A percentile compares a stretch with the other conserved stretches of the same genome.
Conservation (phyloP, 2,888 invertebrate genomes). For the Diarsia mendica region DNA sequence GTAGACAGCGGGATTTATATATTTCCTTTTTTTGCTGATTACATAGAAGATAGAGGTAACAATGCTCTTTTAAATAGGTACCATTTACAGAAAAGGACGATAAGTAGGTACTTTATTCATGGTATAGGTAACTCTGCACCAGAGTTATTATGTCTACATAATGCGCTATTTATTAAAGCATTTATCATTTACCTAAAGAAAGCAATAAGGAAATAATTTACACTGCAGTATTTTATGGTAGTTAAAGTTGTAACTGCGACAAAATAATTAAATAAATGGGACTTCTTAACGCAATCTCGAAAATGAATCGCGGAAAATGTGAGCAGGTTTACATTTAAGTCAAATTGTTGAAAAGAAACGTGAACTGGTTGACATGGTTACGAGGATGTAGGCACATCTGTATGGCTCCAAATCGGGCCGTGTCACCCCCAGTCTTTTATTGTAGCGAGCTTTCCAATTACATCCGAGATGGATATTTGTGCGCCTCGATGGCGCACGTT, state of each 20-base stretch:
- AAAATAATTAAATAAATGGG: conserved; percentile 43
- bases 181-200: conserved; percentile 29
- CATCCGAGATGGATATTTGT: conserved; percentile 80
- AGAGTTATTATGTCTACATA: not conserved
- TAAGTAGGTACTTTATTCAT: not conserved
- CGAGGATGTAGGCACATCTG: conserved; percentile 69
- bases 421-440: conserved; percentile 80
- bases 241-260: conserved; percentile 20
- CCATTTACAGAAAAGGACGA: not conserved
- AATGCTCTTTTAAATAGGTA: conserved; percentile 12
- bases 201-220: conserved; percentile 9
- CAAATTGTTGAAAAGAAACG: conserved; percentile 67
- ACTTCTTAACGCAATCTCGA: conserved; percentile 41
- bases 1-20: conserved; percentile 46
- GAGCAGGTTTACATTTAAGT: conserved; percentile 64
- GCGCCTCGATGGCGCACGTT: conserved; percentile 65
- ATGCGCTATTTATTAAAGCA: conserved; percentile 5
- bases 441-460: conserved; percentile 84
- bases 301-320: conserved; percentile 42
- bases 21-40: conserved; percentile 17
- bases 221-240: conserved; percentile 13
- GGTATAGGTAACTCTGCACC: too few species aligned
- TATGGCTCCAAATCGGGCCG: conserved; percentile 72
- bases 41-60: not conserved
- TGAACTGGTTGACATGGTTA: conserved; percentile 65